Evolutionary conservation across 2,113 vertebrate species (phyloP).

Genomic region (Tauraco erythrolophus): DNA sequence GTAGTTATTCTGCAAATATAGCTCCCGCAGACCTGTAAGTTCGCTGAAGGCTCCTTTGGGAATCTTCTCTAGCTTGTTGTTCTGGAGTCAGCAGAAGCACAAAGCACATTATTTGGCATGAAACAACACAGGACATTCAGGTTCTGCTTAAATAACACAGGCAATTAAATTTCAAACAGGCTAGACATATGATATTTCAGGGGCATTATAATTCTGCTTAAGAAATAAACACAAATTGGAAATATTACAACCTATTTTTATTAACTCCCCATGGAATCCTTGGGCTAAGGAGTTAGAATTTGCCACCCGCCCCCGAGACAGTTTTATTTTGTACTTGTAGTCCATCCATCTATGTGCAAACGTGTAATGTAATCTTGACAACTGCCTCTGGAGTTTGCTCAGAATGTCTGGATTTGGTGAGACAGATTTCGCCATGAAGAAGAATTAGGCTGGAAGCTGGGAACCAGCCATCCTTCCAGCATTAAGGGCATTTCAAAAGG

Average conservation of each 20-base stretch:
- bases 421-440: not conserved
- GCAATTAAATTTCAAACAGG: not conserved
- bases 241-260: not conserved
- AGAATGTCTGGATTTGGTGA: not conserved
- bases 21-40: constrained; percentile 87
- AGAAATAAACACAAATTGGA: not conserved
- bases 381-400: not conserved
- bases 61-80: constrained; percentile 95
- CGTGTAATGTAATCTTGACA: not conserved
- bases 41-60: constrained; percentile 88
- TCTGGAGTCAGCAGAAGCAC: constrained; percentile 75
- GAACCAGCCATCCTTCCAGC: not conserved
- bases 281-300: not conserved
- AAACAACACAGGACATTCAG: not conserved
- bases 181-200: not conserved
- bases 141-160: not conserved
- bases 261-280: not conserved
- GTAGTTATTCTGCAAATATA: constrained; percentile 95
- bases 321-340: not conserved
- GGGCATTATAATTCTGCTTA: not conserved
- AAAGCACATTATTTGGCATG: not conserved
- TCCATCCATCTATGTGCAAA: not conserved
- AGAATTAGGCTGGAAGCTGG: not conserved
- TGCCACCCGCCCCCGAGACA: fast-evolving
- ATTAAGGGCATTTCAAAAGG: not conserved